These are phyloP conservation scores for Sclerodermus sp. DNA, from an alignment of 2,888 invertebrate genomes.

Conservation along the genomic window DNA sequence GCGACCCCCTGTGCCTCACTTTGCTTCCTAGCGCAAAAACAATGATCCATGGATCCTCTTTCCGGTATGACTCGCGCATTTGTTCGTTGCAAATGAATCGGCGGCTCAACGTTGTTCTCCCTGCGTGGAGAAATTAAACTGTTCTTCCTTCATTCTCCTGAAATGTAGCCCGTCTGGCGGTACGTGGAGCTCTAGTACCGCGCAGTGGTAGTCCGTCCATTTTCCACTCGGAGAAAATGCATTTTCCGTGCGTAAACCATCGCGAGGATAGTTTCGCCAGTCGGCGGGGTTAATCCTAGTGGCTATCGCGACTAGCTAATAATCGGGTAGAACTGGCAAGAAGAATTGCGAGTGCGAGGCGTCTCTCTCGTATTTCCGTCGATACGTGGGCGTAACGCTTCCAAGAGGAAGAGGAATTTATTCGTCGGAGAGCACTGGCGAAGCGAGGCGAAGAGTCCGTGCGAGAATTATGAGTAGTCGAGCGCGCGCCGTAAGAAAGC, in stretches of 20 bases:
- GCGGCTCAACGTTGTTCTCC: too few species aligned
- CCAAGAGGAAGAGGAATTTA: conserved; percentile 28
- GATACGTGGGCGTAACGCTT: conserved; percentile 21
- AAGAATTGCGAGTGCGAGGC: background rate
- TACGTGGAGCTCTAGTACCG: too few species aligned
- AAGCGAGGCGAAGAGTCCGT: background rate
- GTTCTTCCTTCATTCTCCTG: too few species aligned
- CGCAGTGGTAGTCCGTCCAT: too few species aligned
- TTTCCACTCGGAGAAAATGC: too few species aligned
- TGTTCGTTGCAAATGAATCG: too few species aligned
- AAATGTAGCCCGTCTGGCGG: too few species aligned
- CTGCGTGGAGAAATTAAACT: too few species aligned
- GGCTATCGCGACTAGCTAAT: background rate
- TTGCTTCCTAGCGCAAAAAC: conserved; percentile 24
- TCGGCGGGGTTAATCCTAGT: background rate
- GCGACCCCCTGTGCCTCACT: conserved; percentile 22
- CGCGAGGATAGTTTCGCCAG: too few species aligned
- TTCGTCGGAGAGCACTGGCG: conserved; percentile 14
- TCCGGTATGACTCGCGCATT: conserved; percentile 17
- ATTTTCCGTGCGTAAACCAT: too few species aligned
- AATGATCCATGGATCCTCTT: conserved; percentile 30
- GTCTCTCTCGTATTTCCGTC: conserved; percentile 6
- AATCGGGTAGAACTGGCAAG: background rate
- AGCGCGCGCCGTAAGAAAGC: conserved; percentile 31
- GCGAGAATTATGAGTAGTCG: conserved; percentile 23